phyloP scores from a whole-genome alignment of 1,140 invertebrate genomes.

The Spodoptera litura region DNA sequence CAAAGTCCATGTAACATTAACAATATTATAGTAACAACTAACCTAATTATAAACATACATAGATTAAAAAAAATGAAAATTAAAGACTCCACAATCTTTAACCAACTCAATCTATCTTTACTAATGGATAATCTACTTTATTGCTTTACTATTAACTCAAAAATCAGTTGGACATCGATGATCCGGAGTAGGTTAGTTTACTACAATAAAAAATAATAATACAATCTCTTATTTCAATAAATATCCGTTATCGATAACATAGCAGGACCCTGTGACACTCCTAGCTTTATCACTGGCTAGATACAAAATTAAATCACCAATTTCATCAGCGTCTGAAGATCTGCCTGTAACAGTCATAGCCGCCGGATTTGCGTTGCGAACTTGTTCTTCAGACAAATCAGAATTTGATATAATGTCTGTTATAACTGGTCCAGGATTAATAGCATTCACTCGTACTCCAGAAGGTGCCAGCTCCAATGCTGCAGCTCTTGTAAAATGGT shows the following conservation, averaged over 20 bases:
- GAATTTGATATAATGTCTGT: constrained; percentile 11
- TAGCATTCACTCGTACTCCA: constrained; percentile 29
- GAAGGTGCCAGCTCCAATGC: constrained; percentile 1
- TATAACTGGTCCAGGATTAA: constrained; percentile 25
- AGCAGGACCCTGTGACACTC: constrained; percentile 29
- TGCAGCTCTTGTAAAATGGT: constrained; percentile 17
- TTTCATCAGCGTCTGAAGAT: constrained; percentile 82
- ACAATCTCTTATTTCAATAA: background rate
- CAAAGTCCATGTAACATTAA: too few relatives aligned
- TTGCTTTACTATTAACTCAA: too few relatives aligned
- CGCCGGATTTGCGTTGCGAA: background rate
- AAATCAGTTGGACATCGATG: background rate
- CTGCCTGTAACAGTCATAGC: constrained; percentile 74
- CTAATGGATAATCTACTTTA: too few relatives aligned
- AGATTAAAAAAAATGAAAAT: too few relatives aligned
- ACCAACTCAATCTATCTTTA: too few relatives aligned
- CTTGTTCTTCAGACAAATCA: background rate
- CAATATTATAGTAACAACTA: too few relatives aligned
- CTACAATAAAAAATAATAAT: background rate
- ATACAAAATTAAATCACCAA: constrained; percentile 85
- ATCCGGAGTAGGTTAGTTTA: background rate
- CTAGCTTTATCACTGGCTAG: constrained; percentile 82
- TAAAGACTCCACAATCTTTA: too few relatives aligned
- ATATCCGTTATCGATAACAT: constrained; percentile 34
- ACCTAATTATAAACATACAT: too few relatives aligned